Conservation (phyloP, 2,797 vertebrate genomes). For the Eospalax fontanierii region DNA sequence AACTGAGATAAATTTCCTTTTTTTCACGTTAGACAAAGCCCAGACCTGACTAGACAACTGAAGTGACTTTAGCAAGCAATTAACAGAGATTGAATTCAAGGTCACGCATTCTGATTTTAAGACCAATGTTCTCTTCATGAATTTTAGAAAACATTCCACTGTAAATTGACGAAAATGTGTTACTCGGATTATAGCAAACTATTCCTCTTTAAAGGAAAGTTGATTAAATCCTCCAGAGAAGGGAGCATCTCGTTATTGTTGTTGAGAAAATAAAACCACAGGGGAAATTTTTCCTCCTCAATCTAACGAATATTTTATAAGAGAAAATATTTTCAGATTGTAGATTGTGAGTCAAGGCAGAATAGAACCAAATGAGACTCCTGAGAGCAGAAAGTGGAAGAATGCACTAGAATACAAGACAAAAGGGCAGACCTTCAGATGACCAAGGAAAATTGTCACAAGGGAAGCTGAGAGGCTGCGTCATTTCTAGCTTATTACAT, state of each 20-base stretch:
- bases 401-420: background rate
- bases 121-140: background rate
- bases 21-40: background rate
- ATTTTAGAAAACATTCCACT: background rate
- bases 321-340: conserved; percentile 39
- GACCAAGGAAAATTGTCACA: background rate
- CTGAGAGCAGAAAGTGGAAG: background rate
- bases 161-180: background rate
- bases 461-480: background rate
- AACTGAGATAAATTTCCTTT: background rate
- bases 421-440: conserved; percentile 17
- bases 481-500: background rate
- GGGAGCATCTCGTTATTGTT: background rate
- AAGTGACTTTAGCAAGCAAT: background rate
- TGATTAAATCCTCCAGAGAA: conserved; percentile 22
- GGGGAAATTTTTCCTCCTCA: conserved; percentile 36
- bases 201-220: conserved; percentile 14
- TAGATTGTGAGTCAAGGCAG: conserved; percentile 22
- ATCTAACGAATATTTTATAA: conserved; percentile 67
- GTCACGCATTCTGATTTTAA: conserved; percentile 49
- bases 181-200: background rate
- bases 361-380: conserved; percentile 23
- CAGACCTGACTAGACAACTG: background rate
- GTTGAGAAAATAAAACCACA: conserved; percentile 47
- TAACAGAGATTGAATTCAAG: background rate